Evolutionary conservation across 2,113 vertebrate genomes (phyloP), one percentile per base, ranked within the genome.

Genomic region (Orthonyx spaldingii): DNA sequence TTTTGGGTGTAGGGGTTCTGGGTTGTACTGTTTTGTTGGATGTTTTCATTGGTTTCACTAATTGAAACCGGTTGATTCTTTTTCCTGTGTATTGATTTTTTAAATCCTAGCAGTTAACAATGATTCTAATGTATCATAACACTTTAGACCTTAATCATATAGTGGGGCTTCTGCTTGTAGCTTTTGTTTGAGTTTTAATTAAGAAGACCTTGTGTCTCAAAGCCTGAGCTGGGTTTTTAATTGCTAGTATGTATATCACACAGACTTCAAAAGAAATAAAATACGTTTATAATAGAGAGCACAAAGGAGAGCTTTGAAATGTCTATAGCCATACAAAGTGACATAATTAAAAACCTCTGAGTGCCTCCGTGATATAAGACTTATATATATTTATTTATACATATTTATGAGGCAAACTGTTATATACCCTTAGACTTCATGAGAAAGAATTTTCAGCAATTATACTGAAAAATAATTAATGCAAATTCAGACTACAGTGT

Each of bases 161-260:
- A 98, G 98, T 97, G 95, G 81, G 92, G 83, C 98, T 98, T 98
- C 98, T 98, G 97, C 98, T 96, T 82, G 97, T 97, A 98, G 98
- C 98, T 98, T 99, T 99, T 99, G 98, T 99, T 99, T 99, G 98
- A 98, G 98, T 98, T 99, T 99, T 99, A 99, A 99, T 99, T 99
- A 99, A 98, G 98, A 98, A 97, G 98, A 99, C 98, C 98, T 98
- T 98, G 98, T 98, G 95, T 98, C 98, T 98, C 98, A 98, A 98
- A 98, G 98, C 98, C 98, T 97, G 98, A 98, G 98, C 98, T 97
- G 81, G 94, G 97, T 98, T 98, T 99, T 99, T 99, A 99, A 99
- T 99, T 99, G 99, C 98, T 98, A 96, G 95, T 98, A 98, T 99
- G 98, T 99, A 99, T 98, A 99, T 98, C 98, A 98, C 98, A 98